Evolutionary conservation across 2,113 vertebrate species (phyloP), one percentile per base, ranked within the genome.

Genomic region (Tetraodon nigroviridis): DNA sequence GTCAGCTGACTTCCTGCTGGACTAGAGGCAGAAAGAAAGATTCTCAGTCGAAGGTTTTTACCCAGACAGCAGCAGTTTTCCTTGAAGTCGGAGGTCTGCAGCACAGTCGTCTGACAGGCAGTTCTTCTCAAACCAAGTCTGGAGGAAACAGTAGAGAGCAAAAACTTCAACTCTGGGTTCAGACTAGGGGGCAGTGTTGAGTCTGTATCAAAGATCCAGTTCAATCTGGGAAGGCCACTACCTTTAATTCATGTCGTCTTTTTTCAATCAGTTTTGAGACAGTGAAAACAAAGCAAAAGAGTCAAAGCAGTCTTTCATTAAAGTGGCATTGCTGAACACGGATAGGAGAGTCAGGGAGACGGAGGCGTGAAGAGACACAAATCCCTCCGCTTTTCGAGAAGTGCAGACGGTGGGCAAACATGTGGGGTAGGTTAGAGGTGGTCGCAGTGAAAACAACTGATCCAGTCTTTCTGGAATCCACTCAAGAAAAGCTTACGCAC

Each of bases 61-160:
- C 97, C 96, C 87, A 44, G 95, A 94, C 1, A 98, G 90, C 83
- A 98, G 5, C 57, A 99, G 84, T 71, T 92, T 92, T 49, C 96
- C 96, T 69, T 86, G 92, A 57, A 99, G 92, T 69, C 90, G 90
- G 71, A 99, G 87, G 84, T 99, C 96, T 0, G 96, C 92, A 0
- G 95, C 95, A 16, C 97, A 99, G 82, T 99, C 97, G 20, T 98
- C 95, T 0, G 96, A 97, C 15, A 88, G 90, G 86, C 97, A 99
- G 65, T 99, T 99, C 83, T 97, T 94, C 88, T 99, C 97, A 84
- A 99, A 98, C 81, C 92, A 91, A 3, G 97, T 99, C 97, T 98
- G 89, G 68, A 80, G 70, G 54, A 83, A 76, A 78, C 41, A 63
- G 79, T 21, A 69, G 42, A 83, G 71, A 24, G 76, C 70, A 27